Evolutionary conservation across 2,797 vertebrate species (phyloP), one percentile per base, ranked within the genome.

Genomic region (Otolemur crassicaudatus): DNA sequence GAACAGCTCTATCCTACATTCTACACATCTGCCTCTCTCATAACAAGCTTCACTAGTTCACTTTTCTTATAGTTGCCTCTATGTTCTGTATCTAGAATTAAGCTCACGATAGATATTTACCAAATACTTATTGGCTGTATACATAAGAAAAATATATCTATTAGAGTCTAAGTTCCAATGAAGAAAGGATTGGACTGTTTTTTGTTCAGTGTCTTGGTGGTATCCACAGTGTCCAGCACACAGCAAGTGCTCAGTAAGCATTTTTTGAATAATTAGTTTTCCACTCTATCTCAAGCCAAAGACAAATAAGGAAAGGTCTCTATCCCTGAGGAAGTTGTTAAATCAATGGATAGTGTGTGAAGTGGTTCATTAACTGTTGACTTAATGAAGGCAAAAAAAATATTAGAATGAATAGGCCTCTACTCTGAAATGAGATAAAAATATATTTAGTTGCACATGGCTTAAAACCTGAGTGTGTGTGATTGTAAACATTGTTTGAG

Each of bases 321-420:
- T 20, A 7, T 49, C 49, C 25, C 9, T 22, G 27, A 1, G 25
- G 58, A 80, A 76, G 25, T n/a, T 80, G 23, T 81, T 95, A 70
- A 93, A 53, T 86, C 80, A 27, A 89, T 53, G 85, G 77, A 67
- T 22, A 58, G 40, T 61, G 40, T 8, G 29, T 84, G 34, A 75
- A 84, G 25, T 37, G 77, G 13, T 25, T 93, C 70, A 91, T 93
- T 94, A 84, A 79, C 75, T 60, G 43, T 81, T 63, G 29, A 77
- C 63, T 86, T 82, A 72, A 88, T 40, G 72, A 37, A 31, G 40
- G 53, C 40, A 69, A 58, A 72, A 27, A 5, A 22, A 73, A 94
- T 16, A 27, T 73, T 49, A 46, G n/a, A 95, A 93, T 46, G n/a
- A 79, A 65, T 25, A 43, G 49, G 5, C 10, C 25, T 87, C 6